Base-by-base conservation (phyloP, 2,797 vertebrate genomes). In the Eulemur mongoz region DNA sequence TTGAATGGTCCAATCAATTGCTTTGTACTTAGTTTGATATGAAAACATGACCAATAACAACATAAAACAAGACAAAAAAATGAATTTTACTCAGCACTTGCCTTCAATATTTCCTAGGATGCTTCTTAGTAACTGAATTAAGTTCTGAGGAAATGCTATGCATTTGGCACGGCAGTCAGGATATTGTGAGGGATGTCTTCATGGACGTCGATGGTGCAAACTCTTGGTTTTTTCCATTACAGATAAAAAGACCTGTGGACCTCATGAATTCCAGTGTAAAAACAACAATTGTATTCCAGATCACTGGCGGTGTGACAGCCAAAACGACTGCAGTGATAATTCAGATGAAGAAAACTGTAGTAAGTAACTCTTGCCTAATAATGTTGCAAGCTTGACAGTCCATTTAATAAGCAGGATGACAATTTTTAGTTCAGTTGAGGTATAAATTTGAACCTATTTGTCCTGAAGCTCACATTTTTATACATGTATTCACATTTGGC, bases 201-300 rank as follows among this genome's bases (percentile, higher is more conserved):
- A 38, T 88, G 10, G 30, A 93, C 91, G 69, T 6, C 52, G 93
- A 1, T 2, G 0, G 20, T 89, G 18, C 79, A 90, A 97, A 90
- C 32, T 8, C 25, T 79, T 80, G 40, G 6, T 94, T 13, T 23
- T 98, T 97, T 98, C 98, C 97, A 86, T 99, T 99, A 96, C 99
- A 99, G 99, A 99, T 99, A 99, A 99, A 99, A 99, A 99, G 99
- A 99, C 99, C 22, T 99, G 99, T 93, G 99, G 99, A 83, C 99
- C 99, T 98, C 99, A 99, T 97, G 99, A 99, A 98, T 99, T 99
- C 98, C 99, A 99, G 97, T 99, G 99, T 93, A 99, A 99, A 99
- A 99, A 99, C 99, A 99, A 99, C 99, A 99, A 99, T 99, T 99
- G 99, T 98, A 99, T 99, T 98, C 99, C 99, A 18, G 99, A 99